Base-by-base conservation (phyloP, 1,140 invertebrate species). In the Elymnias hypermnestra region DNA sequence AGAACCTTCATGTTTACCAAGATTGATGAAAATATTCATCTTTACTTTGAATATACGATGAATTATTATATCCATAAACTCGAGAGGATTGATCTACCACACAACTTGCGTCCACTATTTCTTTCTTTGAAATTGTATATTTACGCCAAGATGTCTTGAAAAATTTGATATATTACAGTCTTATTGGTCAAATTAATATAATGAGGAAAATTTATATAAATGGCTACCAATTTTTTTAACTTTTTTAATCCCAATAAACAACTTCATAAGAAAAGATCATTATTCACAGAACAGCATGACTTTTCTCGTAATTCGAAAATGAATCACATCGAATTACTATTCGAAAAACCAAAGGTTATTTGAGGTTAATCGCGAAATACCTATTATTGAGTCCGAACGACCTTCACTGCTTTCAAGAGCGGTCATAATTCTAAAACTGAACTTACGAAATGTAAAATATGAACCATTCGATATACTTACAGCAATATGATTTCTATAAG, bases 331-430 rank as follows among this genome's bases (percentile, higher is more conserved):
- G 9, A 41, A 35, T 29, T 41, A 35, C 38, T 36, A 49, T 49
- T 49, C 19, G 9, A 23, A 41, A 29, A 29, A 12, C 9, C 26
- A 25, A 41, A 49, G 46, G 46, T 49, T 42, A 49, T 36, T 36
- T 49, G 38, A 36, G 46, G 46, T 49, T 41, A 41, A 49, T 49
- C 46, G 46, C 6, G 26, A 23, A 38, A 41, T 25, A 26, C 28
- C 38, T 29, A 29, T 29, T 36, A 49, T 41, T 22, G 28, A 41
- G 18, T 49, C 36, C 19, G 18, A 49, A 41, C 46, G 46, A 49
- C 46, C 46, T 49, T 49, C 46, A 49, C 46, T 49, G 41, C 22
- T 49, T 41, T 49, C 46, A 49, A 49, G 38, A 41, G 36, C 46
- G 38, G 38, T 49, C 46, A 36, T 42, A 23, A 41, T 41, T 41